Base-by-base conservation (phyloP, 2,797 vertebrate genomes). In the Lemur catta region DNA sequence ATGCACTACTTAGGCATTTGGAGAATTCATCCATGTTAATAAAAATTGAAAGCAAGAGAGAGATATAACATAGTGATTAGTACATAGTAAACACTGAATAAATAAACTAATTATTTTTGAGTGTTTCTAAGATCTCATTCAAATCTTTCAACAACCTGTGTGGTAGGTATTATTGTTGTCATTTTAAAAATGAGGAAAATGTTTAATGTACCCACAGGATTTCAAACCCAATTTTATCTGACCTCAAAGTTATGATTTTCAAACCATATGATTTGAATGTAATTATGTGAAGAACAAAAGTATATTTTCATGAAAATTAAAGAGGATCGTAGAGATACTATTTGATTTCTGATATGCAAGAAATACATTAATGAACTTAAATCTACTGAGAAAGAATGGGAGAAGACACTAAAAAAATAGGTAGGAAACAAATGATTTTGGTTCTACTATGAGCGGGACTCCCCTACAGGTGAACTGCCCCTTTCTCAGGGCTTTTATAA, bases 391-490 rank as follows among this genome's bases (percentile, higher is more conserved):
- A 82, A 67, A 78, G n/a, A 92, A 76, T 41, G 46, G 2, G 28
- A 41, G 22, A 55, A 88, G 28, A 41, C 9, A 76, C 6, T 2
- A 50, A 57, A 57, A 57, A 4, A 57, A 57, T 50, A 55, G 3
- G 4, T 4, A 26, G 22, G 55, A 57, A 57, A 57, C 8, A 57
- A 57, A 24, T 57, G 22, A 57, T 57, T 55, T 55, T 24, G 22
- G 8, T 57, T 57, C n/a, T 69, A 46, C 10, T 41, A 8, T 43
- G 17, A 55, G 10, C 12, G 7, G 8, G 2, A 63, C 4, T 18
- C 35, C 24, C 1, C 0, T 72, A 4, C 20, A 4, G 6, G 10
- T 46, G 11, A 15, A 10, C 1, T 52, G 3, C 1, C 24, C 7
- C 7, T 69, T 91, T 88, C 38, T 75, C 24, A 74, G 15, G 67